phyloP scores from a whole-genome alignment of 2,113 vertebrate genomes.

The Helogale parvula region DNA sequence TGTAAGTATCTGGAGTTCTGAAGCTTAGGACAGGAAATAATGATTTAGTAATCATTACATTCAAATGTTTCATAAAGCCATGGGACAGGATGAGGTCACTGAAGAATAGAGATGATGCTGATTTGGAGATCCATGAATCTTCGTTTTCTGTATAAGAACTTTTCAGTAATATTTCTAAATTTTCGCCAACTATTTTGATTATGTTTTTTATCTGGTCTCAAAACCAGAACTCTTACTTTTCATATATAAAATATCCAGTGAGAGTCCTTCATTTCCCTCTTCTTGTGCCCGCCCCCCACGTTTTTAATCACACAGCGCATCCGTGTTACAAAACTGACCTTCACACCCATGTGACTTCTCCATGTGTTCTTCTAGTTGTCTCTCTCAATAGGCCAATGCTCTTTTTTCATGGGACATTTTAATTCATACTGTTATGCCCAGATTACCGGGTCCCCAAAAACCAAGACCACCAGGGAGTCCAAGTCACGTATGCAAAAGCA shows the following conservation, averaged over 20 bases:
- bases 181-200: background rate
- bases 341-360: no score
- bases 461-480: no score
- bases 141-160: background rate
- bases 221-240: background rate
- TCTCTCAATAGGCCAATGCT: background rate
- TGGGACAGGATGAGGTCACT: background rate
- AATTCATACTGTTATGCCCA: background rate
- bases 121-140: background rate
- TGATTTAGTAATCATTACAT: background rate
- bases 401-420: background rate
- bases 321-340: no score
- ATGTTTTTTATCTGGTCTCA: background rate
- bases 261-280: background rate
- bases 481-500: no score
- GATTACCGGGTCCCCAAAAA: no score
- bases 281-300: background rate
- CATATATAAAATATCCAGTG: background rate
- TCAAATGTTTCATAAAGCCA: background rate
- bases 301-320: no score
- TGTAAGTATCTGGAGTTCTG: background rate
- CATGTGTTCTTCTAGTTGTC: no score
- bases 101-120: background rate
- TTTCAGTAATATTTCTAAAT: background rate
- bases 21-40: background rate